A percentile compares a stretch with the other conserved stretches of the same genome.
These are phyloP conservation scores for Anas bahamensis DNA, from an alignment of 2,797 vertebrate species.

Conservation along the genomic window DNA sequence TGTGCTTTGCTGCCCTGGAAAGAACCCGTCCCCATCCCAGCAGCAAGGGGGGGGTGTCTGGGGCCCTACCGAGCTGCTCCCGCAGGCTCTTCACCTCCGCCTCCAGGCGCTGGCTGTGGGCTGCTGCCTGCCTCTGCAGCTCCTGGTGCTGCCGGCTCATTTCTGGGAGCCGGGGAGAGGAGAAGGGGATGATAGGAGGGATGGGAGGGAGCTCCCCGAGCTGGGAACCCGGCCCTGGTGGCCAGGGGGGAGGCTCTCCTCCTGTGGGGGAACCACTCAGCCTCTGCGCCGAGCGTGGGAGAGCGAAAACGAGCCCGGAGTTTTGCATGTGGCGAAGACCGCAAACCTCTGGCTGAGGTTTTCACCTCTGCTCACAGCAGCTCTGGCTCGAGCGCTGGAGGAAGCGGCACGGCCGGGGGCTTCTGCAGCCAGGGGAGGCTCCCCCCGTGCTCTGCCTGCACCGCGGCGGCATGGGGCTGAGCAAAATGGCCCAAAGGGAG, in stretches of 20 bases:
- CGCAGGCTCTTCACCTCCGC: conserved; percentile 68
- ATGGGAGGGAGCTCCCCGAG: neutral
- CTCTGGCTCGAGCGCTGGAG: neutral
- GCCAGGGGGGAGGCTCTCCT: neutral
- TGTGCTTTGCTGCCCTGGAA: neutral
- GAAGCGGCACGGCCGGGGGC: neutral
- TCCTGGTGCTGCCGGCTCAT: conserved; percentile 74
- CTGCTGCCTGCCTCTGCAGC: conserved; percentile 73
- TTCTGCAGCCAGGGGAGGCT: neutral
- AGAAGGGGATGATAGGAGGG: neutral
- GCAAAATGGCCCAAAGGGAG: rapidly evolving
- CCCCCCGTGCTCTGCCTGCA: neutral
- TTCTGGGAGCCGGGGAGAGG: conserved; percentile 55
- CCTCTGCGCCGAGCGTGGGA: neutral
- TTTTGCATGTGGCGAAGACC: conserved; percentile 51
- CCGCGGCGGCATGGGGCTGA: neutral
- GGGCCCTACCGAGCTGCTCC: conserved; percentile 71
- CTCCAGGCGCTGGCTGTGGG: conserved; percentile 72
- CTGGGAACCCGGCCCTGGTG: neutral
- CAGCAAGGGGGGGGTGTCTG: neutral
- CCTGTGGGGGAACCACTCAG: neutral
- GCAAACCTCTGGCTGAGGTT: conserved; percentile 38
- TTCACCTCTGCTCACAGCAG: neutral
- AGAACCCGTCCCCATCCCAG: neutral
- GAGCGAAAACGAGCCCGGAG: neutral